A percentile compares a stretch with the other conserved stretches of the same genome.
phyloP scores from a whole-genome alignment of 2,888 invertebrate genomes.

The Thymelicus sylvestris region DNA sequence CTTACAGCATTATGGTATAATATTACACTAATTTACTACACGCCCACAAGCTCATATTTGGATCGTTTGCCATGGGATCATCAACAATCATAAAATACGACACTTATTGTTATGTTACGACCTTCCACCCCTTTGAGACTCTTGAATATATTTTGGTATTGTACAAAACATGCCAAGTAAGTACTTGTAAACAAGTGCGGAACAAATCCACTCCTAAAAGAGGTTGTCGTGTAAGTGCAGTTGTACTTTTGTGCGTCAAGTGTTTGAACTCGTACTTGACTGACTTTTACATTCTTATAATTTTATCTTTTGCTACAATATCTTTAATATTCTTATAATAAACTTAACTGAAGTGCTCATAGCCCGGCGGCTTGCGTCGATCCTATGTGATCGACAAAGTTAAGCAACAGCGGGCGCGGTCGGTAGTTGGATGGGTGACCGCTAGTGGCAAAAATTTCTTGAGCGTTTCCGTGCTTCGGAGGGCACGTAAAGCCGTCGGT shows the following conservation, averaged over 20 bases:
- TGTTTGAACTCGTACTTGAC: not conserved
- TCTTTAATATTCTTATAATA: not conserved
- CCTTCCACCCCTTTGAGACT: constrained; percentile 4
- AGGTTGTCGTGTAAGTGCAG: not conserved
- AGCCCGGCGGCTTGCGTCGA: no score
- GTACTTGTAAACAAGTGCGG: not conserved
- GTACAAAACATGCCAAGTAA: constrained; percentile 7
- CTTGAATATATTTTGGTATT: not conserved
- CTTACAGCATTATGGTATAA: not conserved
- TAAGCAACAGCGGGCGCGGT: no score
- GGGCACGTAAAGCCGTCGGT: no score
- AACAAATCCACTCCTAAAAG: not conserved
- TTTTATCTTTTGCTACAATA: not conserved
- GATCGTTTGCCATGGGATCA: constrained; percentile 8
- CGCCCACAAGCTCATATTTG: not conserved
- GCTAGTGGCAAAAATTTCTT: no score
- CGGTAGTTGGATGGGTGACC: no score
- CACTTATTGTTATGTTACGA: constrained; percentile 4
- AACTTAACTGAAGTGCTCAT: no score
- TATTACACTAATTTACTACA: not conserved
- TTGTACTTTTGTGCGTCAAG: not conserved
- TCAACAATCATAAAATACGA: constrained; percentile 2
- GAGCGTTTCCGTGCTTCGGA: no score
- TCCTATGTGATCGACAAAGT: no score
- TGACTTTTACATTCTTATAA: no score